Evolutionary conservation across 2,888 invertebrate species (phyloP), one percentile per base, ranked within the genome.

Genomic region (Marronus borbonicus): DNA sequence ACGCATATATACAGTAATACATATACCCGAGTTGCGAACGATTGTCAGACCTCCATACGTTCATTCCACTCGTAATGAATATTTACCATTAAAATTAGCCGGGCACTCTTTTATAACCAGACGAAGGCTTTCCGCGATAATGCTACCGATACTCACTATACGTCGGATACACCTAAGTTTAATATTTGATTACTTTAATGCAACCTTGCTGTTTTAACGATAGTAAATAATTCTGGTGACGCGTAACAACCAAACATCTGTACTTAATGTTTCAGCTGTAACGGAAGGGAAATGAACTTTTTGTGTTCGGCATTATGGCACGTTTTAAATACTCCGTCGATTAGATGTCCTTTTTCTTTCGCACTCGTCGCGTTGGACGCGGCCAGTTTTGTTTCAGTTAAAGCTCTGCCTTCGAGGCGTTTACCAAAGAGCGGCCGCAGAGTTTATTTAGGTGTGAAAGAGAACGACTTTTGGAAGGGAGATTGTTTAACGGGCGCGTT

Each of bases 221-320:
- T 72, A 20, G 58, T 72, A 72, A 72, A 58, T 72, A 72, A 58
- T 58, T 72, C 58, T 17, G 7, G 50, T 68, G 72, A 36, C 62
- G 62, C 52, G 65, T 36, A 65, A 52, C 66, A 44, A 44, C 44
- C 44, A 66, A 76, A 76, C 76, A 76, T 76, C 64, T 76, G 76
- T 62, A 66, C 76, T 76, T 65, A 65, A 76, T 66, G 50, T 76
- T 66, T 76, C 77, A 77, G 77, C 77, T 77, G 77, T 70, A 77
- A 28, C 68, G 77, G 69, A 77, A 69, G 69, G 64, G 69, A 77
- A 77, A 60, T 70, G 60, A 70, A 69, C 50, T 77, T 77, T 77
- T 77, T 77, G 44, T 50, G 69, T 62, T 70, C 28, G 20, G 50
- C 62, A 50, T 77, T 49, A 52, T 52, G 36, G 65, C 44, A 76